phyloP scores from a whole-genome alignment of 64 coral and sea anemone genomes.

The Astreopora myriophthalma region DNA sequence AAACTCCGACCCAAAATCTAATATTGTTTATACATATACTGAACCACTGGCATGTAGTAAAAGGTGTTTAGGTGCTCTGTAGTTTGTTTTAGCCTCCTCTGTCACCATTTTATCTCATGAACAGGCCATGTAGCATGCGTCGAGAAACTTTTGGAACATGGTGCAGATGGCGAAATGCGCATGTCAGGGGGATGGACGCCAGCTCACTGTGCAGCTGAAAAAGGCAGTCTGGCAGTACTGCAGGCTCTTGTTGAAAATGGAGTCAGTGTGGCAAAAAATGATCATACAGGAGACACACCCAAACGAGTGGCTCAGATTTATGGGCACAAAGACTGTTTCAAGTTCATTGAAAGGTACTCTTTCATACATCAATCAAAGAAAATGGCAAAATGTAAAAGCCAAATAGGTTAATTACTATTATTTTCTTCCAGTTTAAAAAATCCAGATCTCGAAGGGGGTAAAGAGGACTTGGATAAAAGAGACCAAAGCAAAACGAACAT shows the following conservation, averaged over 20 bases:
- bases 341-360: conserved; percentile 68
- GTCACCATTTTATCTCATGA: background rate
- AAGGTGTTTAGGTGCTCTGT: background rate
- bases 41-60: background rate
- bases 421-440: conserved; percentile 5
- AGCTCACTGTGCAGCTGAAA: conserved; percentile 95
- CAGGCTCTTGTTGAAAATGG: conserved; percentile 63
- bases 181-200: conserved; percentile 97
- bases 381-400: no score
- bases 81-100: no score
- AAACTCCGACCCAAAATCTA: no score
- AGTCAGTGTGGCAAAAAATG: conserved; percentile 71
- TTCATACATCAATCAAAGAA: no score
- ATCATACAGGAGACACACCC: conserved; percentile 86
- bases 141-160: conserved; percentile 75
- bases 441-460: background rate
- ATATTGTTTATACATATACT: no score
- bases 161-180: conserved; percentile 86
- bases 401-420: no score
- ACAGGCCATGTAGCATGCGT: conserved; percentile 67
- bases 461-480: background rate
- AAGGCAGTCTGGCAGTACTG: conserved; percentile 72
- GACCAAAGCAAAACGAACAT: background rate
- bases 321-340: conserved; percentile 55
- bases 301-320: conserved; percentile 76